A percentile compares a stretch with the other conserved stretches of the same genome.
Evolutionary conservation across 1,140 invertebrate species (phyloP).

Genomic region (Diuraphis noxia): DNA sequence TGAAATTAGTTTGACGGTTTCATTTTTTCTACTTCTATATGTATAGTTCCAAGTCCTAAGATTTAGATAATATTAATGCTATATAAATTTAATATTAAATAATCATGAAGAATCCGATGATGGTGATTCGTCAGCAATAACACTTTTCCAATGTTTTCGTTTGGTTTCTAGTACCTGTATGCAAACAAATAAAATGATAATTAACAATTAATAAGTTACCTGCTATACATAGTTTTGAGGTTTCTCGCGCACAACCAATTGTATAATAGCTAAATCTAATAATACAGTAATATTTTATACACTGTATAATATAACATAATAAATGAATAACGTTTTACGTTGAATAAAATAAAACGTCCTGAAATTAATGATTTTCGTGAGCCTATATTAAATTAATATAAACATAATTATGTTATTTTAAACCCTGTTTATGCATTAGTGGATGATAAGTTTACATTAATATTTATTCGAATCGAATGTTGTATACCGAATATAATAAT

Average conservation of each 20-base stretch:
- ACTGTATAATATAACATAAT: not conserved
- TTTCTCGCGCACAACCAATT: not conserved
- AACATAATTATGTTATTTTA: not conserved
- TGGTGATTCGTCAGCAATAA: constrained; percentile 44
- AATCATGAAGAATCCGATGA: constrained; percentile 45
- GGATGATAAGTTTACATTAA: not conserved
- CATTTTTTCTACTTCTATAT: not conserved
- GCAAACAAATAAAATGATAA: not conserved
- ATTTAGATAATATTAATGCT: not conserved
- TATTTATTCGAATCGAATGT: not conserved
- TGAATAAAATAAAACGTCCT: not conserved
- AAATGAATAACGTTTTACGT: not conserved
- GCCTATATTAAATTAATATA: not conserved
- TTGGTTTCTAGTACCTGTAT: constrained; percentile 44
- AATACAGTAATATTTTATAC: not conserved
- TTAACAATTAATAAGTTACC: not conserved
- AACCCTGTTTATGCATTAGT: not conserved
- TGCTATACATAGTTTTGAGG: not conserved
- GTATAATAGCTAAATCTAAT: not conserved
- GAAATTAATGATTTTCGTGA: too few relatives aligned
- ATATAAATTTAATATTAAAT: not conserved
- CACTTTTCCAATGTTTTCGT: constrained; percentile 46
- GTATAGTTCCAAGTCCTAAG: not conserved
- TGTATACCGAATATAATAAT: too few relatives aligned
- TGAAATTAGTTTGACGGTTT: not conserved